phyloP scores from a whole-genome alignment of 2,888 invertebrate species.

The Adineta ricciae region DNA sequence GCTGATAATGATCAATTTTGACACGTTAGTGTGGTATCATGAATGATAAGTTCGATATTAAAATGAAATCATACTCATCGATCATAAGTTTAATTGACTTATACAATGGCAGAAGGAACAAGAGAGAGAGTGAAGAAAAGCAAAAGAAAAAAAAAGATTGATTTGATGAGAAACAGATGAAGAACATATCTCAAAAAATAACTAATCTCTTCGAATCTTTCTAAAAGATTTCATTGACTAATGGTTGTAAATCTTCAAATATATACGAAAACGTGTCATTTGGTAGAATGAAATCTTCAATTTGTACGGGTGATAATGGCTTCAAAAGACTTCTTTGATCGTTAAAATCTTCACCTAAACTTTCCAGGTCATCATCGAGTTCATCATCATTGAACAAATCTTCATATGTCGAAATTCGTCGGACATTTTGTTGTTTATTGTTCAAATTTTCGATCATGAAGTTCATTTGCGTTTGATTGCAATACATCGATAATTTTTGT shows the following conservation, averaged over 20 bases:
- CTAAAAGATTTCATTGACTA: slow-evolving; percentile 9
- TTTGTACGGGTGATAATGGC: slow-evolving; percentile 1
- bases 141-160: not conserved
- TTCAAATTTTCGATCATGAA: not conserved
- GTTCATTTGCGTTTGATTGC: not conserved
- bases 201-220: not conserved
- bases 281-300: not conserved
- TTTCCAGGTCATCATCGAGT: slow-evolving; percentile 1
- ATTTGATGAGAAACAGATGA: not conserved
- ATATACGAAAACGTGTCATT: not conserved
- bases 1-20: not conserved
- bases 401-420: not conserved
- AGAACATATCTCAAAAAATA: slow-evolving; percentile 1
- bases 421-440: not conserved
- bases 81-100: slow-evolving; percentile 15
- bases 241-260: slow-evolving; percentile 20
- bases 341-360: not conserved
- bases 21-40: not conserved
- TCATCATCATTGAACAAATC: not conserved
- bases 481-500: not conserved
- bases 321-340: not conserved
- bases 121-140: not conserved
- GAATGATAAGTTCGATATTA: slow-evolving; percentile 13
- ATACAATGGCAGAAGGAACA: not conserved
- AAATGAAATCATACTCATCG: not conserved